Conservation (phyloP, 2,888 invertebrate species). For the Heliconius sara region DNA sequence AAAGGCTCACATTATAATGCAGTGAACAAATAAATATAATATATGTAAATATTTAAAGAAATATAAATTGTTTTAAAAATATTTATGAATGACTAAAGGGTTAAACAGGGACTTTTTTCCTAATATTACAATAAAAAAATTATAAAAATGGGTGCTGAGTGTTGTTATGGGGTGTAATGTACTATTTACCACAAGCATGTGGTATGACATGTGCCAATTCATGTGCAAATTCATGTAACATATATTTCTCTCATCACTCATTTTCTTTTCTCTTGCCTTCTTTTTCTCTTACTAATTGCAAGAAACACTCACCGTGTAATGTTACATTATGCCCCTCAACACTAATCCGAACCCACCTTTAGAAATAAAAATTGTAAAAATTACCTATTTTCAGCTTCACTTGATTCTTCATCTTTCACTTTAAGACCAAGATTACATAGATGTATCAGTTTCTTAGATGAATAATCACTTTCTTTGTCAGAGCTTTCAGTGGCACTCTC, state of each 20-base stretch:
- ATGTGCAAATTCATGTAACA: no score
- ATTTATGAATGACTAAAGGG: background rate
- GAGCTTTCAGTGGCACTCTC: constrained; percentile 43
- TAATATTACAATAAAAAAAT: background rate
- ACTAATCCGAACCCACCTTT: background rate
- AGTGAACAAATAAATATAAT: background rate
- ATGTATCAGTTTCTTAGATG: constrained; percentile 83
- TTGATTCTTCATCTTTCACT: constrained; percentile 64
- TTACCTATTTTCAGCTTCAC: constrained; percentile 51
- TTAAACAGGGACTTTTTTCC: background rate
- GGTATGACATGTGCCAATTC: background rate
- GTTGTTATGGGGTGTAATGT: background rate
- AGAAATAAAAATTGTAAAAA: background rate
- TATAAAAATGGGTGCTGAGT: background rate
- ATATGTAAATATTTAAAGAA: background rate
- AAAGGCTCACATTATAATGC: background rate
- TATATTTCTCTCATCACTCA: no score
- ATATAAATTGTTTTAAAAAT: constrained; percentile 5
- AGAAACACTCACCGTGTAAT: background rate
- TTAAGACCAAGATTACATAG: constrained; percentile 82
- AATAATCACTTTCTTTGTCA: constrained; percentile 57
- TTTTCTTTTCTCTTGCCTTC: no score
- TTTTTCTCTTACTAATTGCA: no score
- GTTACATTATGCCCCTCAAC: background rate
- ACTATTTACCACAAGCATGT: background rate